phyloP scores from a whole-genome alignment of 2,888 invertebrate genomes.

The Germaria angustata region DNA sequence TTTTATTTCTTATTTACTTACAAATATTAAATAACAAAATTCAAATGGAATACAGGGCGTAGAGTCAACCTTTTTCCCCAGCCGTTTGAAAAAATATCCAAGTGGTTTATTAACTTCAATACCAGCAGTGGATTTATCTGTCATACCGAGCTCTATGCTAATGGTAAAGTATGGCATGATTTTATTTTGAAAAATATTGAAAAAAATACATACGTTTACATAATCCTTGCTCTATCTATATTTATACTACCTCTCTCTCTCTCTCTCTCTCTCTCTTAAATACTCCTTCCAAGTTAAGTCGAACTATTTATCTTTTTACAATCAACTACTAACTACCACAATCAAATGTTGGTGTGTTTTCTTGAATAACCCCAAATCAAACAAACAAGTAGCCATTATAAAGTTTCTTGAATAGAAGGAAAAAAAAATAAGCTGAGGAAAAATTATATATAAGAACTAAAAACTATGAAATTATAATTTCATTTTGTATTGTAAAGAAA shows the following conservation, averaged over 20 bases:
- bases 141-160: constrained; percentile 79
- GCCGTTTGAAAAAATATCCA: constrained; percentile 80
- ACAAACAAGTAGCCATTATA: not conserved
- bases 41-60: constrained; percentile 75
- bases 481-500: constrained; percentile 10
- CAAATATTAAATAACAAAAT: not conserved
- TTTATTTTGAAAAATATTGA: not conserved
- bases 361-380: constrained; percentile 17
- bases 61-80: constrained; percentile 80
- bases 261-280: not conserved
- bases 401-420: not conserved
- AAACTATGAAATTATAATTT: constrained; percentile 35
- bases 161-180: constrained; percentile 77
- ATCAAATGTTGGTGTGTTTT: constrained; percentile 21
- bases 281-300: not conserved
- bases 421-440: not conserved
- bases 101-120: constrained; percentile 80
- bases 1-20: constrained; percentile 13
- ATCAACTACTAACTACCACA: constrained; percentile 14
- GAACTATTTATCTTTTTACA: not conserved
- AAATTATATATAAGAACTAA: not conserved
- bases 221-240: not conserved
- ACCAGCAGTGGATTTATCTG: constrained; percentile 79
- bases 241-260: not conserved
- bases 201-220: not conserved